Base-by-base conservation (phyloP, 2,797 vertebrate species). In the Pelochelys cantorii region DNA sequence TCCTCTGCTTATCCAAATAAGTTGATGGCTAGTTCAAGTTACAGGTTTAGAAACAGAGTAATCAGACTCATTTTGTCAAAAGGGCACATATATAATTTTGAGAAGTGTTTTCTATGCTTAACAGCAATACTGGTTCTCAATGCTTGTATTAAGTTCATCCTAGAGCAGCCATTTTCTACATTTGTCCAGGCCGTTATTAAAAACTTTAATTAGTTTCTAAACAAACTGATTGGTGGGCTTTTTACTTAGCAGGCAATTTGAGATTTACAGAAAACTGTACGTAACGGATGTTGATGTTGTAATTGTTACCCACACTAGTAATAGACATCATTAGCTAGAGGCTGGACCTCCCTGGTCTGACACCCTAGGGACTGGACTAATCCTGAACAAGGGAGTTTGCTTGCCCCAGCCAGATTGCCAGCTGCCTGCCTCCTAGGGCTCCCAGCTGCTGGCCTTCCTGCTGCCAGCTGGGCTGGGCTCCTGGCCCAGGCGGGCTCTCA, bases 11-110 rank as follows among this genome's bases (percentile, higher is more conserved):
- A 95, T 84, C 90, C 93, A 95, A 90, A 87, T 52, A 65, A 88
- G 90, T 57, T 95, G 60, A 86, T 94, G 80, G 20, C 74, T 91
- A 78, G 96, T 74, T 91, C 78, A 94, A 93, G 94, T 95, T 91
- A 96, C 90, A 94, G 59, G 84, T 90, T 95, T 88, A 87, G 93
- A 84, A 57, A 96, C 91, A 95, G 86, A 79, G 92, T 89, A 48
- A 96, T 93, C 95, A 93, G 88, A 89, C 42, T 77, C 42, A 71
- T 71, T 29, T 59, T 85, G 84, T 92, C 93, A 91, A 87, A 88
- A 92, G 84, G 95, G 94, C 34, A 95, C 68, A 71, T 75, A 92
- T 34, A 18, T 88, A 89, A 94, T 94, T 88, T 90, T 68, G 42
- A 93, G 89, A 93, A 94, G 86, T 89, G 65, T 78, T 95, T 94